Conservation (phyloP, 1,140 invertebrate genomes). For the Drosophila novamexicana region DNA sequence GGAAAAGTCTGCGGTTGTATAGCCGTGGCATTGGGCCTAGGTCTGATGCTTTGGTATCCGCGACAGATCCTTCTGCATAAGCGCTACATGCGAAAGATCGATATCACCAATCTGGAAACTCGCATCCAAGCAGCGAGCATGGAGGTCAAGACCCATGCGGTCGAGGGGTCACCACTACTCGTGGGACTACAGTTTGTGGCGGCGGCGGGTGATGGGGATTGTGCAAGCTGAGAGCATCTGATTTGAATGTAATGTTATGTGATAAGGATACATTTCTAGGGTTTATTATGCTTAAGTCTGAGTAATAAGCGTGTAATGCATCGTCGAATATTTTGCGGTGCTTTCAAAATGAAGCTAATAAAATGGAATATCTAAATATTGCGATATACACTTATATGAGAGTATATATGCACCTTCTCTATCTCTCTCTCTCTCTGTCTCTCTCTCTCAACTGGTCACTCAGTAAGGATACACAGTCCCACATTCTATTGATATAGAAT, state of each 20-base stretch:
- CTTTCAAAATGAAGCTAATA: constrained; percentile 4
- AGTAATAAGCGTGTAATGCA: neutral
- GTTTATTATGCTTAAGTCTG: neutral
- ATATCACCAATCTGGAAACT: constrained; percentile 52
- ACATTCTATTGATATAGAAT: too few species aligned
- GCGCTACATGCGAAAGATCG: constrained; percentile 62
- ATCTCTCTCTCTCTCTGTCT: too few species aligned
- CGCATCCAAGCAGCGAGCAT: constrained; percentile 8
- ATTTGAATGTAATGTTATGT: constrained; percentile 20
- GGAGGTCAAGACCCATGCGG: constrained; percentile 21
- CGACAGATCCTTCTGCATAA: constrained; percentile 53
- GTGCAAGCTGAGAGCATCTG: constrained; percentile 23
- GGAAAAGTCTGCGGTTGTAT: constrained; percentile 50
- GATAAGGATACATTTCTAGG: constrained; percentile 17
- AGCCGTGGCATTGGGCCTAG: constrained; percentile 50
- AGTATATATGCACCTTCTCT: too few species aligned
- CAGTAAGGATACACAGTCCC: too few species aligned
- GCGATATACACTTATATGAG: too few species aligned
- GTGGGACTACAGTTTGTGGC: constrained; percentile 49
- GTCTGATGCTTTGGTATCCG: constrained; percentile 67
- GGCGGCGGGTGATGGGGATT: constrained; percentile 10
- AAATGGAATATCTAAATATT: too few species aligned
- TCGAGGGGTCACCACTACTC: constrained; percentile 59
- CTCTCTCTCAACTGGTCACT: too few species aligned
- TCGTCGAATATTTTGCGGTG: neutral